Conservation (phyloP, 2,888 invertebrate species). For the Mechanitis messenoides region DNA sequence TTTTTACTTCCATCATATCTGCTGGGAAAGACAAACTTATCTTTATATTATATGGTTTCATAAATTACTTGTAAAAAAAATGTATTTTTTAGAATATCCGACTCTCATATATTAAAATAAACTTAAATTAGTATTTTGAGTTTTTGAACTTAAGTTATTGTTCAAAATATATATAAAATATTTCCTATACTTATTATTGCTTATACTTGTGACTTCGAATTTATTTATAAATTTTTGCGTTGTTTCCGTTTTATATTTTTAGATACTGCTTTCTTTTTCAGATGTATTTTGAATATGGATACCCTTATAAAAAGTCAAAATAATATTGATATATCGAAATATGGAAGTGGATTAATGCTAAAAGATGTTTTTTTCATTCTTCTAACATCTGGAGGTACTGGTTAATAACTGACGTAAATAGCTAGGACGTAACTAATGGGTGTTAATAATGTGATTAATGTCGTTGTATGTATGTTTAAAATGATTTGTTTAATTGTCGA, state of each 20-base stretch:
- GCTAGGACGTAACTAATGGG: too few relatives aligned
- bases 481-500: too few relatives aligned
- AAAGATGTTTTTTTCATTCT: constrained; percentile 86
- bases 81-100: too few relatives aligned
- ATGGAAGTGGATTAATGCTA: constrained; percentile 78
- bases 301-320: constrained; percentile 45
- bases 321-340: constrained; percentile 44
- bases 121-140: too few relatives aligned
- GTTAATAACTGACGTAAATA: constrained; percentile 43
- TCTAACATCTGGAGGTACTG: constrained; percentile 83
- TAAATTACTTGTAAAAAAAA: neutral
- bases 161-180: too few relatives aligned
- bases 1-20: constrained; percentile 75
- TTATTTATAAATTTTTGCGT: too few relatives aligned
- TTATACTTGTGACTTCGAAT: too few relatives aligned
- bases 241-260: neutral
- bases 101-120: too few relatives aligned
- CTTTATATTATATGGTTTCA: constrained; percentile 56
- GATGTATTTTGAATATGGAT: constrained; percentile 50
- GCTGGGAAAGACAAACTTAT: constrained; percentile 66
- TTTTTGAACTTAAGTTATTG: too few relatives aligned
- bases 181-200: too few relatives aligned
- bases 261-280: constrained; percentile 33
- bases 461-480: too few relatives aligned
- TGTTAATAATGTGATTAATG: too few relatives aligned